Percentiles rank a stretch among this genome's conserved stretches.
phyloP scores from a whole-genome alignment of 1,140 invertebrate genomes.

The Drepana arcuata region DNA sequence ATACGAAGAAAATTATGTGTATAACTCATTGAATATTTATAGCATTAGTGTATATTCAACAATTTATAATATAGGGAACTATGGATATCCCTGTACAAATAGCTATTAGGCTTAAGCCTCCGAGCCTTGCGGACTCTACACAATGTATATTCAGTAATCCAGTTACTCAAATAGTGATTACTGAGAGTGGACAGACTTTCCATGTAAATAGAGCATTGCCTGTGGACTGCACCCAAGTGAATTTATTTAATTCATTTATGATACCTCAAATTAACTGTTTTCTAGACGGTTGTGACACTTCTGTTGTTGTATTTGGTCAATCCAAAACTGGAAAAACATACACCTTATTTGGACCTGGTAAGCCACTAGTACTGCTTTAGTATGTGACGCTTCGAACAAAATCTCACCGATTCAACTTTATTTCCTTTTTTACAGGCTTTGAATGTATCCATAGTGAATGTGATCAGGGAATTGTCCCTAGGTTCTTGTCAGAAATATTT shows the following conservation, averaged over 20 bases:
- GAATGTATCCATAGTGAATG: slow-evolving; percentile 79
- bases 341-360: slow-evolving; percentile 81
- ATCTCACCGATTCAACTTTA: no score
- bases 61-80: no score
- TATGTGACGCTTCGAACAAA: no score
- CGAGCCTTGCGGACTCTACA: slow-evolving; percentile 58
- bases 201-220: slow-evolving; percentile 76
- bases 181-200: slow-evolving; percentile 71
- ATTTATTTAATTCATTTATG: slow-evolving; percentile 62
- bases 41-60: no score
- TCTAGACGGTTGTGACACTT: slow-evolving; percentile 80
- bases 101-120: slow-evolving; percentile 71
- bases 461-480: slow-evolving; percentile 83
- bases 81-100: slow-evolving; percentile 76
- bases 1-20: no score
- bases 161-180: slow-evolving; percentile 71
- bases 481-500: slow-evolving; percentile 83
- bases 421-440: slow-evolving; percentile 70
- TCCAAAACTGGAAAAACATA: slow-evolving; percentile 84
- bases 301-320: slow-evolving; percentile 85
- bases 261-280: slow-evolving; percentile 74
- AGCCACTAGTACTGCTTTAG: no score
- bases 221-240: slow-evolving; percentile 64
- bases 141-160: slow-evolving; percentile 72
- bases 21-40: neutral